Percentiles rank a stretch among this genome's conserved stretches.
Evolutionary conservation across 1,140 invertebrate genomes (phyloP).

Genomic region (Berghia stephanieae): DNA sequence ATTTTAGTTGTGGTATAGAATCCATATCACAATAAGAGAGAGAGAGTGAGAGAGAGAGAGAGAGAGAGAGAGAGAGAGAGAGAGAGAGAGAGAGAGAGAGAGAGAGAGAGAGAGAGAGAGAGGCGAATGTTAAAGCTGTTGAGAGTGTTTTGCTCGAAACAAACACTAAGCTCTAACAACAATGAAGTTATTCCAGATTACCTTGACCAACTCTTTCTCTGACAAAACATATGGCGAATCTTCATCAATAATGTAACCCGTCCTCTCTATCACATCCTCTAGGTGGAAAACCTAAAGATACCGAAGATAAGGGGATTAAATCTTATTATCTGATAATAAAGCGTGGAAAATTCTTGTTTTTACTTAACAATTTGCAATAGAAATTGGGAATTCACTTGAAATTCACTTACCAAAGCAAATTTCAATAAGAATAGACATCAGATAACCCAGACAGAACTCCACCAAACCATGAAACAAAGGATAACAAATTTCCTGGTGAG

Average conservation of each 20-base stretch:
- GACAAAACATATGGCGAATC: conserved; percentile 58
- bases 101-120: background rate
- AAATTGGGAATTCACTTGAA: too few species aligned
- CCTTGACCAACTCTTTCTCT: conserved; percentile 53
- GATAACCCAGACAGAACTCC: too few species aligned
- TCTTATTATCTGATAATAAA: background rate
- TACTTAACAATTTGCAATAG: background rate
- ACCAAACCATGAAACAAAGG: too few species aligned
- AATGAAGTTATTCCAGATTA: too few species aligned
- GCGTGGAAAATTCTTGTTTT: background rate
- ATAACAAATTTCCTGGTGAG: too few species aligned
- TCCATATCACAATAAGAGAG: too few species aligned
- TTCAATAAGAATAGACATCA: too few species aligned
- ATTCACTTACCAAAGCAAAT: too few species aligned
- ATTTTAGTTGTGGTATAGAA: too few species aligned
- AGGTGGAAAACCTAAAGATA: conserved; percentile 51
- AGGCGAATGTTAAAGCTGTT: too few species aligned
- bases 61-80: background rate
- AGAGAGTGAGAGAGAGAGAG: background rate
- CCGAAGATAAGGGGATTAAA: background rate
- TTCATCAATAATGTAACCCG: conserved; percentile 57
- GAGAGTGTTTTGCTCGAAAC: too few species aligned
- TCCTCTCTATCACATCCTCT: conserved; percentile 61
- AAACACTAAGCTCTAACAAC: too few species aligned
- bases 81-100: background rate